Percentiles rank a stretch among this genome's conserved stretches.
phyloP scores from a whole-genome alignment of 2,797 vertebrate species.

The Mormyrops boulengeri region DNA sequence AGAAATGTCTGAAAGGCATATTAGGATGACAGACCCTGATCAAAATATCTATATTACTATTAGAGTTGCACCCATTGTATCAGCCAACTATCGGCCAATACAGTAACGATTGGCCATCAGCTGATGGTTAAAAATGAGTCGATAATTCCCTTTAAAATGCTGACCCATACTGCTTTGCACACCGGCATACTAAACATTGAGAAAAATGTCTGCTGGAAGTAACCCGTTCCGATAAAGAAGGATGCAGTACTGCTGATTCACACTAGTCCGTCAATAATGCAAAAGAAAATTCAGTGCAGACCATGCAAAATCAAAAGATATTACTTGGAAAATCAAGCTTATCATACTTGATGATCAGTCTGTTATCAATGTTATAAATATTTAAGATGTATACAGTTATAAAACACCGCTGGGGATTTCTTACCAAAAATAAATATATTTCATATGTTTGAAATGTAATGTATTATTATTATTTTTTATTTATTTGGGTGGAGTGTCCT shows the following conservation, averaged over 20 bases:
- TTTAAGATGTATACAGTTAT: background rate
- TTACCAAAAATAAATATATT: background rate
- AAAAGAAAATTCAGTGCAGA: background rate
- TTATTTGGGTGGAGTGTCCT: background rate
- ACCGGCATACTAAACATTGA: background rate
- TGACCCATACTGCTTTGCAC: background rate
- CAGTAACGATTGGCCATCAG: background rate
- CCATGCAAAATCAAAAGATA: background rate
- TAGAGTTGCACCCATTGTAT: background rate
- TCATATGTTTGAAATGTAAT: background rate
- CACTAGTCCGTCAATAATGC: background rate
- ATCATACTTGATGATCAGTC: background rate
- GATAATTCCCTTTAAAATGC: background rate
- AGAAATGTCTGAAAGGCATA: background rate
- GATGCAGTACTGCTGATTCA: background rate
- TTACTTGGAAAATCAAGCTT: background rate
- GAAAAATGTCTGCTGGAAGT: background rate
- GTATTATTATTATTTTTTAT: background rate
- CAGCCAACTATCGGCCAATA: background rate
- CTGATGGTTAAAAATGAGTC: background rate
- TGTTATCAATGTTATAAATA: background rate
- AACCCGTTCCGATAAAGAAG: background rate
- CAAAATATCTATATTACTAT: background rate
- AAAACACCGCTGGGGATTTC: background rate
- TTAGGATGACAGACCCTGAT: background rate